phyloP scores from a whole-genome alignment of 2,797 vertebrate genomes.

The Peromyscus nudipes region DNA sequence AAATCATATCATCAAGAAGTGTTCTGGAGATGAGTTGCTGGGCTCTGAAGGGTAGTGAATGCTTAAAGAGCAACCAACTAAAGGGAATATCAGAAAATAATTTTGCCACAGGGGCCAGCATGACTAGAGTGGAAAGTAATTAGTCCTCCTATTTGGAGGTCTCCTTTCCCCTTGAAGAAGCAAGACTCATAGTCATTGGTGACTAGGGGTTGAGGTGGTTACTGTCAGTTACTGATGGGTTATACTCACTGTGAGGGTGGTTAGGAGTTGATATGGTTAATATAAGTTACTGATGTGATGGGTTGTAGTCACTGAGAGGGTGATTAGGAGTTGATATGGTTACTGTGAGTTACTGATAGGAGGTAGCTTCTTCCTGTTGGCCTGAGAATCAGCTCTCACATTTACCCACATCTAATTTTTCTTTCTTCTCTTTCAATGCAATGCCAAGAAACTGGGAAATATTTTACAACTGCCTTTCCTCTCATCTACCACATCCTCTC shows the following conservation, averaged over 20 bases:
- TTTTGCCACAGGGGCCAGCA: background rate
- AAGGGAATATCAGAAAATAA: conserved; percentile 30
- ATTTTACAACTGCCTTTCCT: background rate
- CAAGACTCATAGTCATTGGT: background rate
- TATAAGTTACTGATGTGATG: background rate
- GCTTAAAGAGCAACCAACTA: background rate
- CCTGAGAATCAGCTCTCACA: background rate
- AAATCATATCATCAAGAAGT: background rate
- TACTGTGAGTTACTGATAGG: background rate
- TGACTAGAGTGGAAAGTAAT: background rate
- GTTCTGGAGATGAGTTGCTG: background rate
- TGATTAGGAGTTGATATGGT: background rate
- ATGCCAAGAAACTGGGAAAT: background rate
- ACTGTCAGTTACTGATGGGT: background rate
- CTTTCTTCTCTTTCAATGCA: background rate
- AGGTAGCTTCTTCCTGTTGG: background rate
- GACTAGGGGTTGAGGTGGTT: background rate
- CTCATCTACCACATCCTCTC: background rate
- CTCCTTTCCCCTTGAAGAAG: background rate
- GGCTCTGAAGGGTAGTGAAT: background rate
- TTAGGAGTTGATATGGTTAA: background rate
- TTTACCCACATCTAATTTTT: background rate
- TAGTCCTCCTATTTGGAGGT: background rate
- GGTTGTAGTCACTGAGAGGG: background rate
- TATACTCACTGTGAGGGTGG: background rate